Conservation (phyloP, 2,888 invertebrate species). For the Euphydryas editha region DNA sequence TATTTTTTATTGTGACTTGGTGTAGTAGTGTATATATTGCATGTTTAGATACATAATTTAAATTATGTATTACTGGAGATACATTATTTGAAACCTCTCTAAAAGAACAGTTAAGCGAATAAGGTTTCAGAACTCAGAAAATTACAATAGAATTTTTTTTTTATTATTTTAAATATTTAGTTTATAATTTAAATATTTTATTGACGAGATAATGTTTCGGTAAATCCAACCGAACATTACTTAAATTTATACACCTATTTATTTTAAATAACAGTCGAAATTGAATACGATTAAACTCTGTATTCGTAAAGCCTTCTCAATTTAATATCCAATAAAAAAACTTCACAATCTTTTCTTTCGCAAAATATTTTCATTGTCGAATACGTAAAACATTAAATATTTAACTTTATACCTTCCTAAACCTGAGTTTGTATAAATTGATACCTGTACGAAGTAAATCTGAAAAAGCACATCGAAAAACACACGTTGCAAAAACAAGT, state of each 20-base stretch:
- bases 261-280: slow-evolving; percentile 36
- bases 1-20: too few relatives aligned
- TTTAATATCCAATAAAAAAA: slow-evolving; percentile 37
- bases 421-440: slow-evolving; percentile 56
- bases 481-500: slow-evolving; percentile 58
- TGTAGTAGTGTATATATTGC: too few relatives aligned
- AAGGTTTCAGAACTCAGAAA: background rate
- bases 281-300: slow-evolving; percentile 33
- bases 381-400: slow-evolving; percentile 30
- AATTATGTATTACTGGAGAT: background rate
- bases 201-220: slow-evolving; percentile 6
- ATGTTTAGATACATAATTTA: background rate
- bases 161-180: background rate
- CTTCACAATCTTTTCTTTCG: slow-evolving; percentile 29
- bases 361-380: slow-evolving; percentile 32
- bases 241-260: slow-evolving; percentile 35
- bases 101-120: background rate
- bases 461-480: slow-evolving; percentile 75
- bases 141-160: background rate
- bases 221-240: slow-evolving; percentile 21
- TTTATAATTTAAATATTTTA: slow-evolving; percentile 19
- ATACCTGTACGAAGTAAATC: slow-evolving; percentile 74
- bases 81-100: background rate
- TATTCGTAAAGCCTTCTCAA: slow-evolving; percentile 27
- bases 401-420: slow-evolving; percentile 30